Evolutionary conservation across 2,113 vertebrate genomes (phyloP).

Genomic region (Pygoscelis adeliae): DNA sequence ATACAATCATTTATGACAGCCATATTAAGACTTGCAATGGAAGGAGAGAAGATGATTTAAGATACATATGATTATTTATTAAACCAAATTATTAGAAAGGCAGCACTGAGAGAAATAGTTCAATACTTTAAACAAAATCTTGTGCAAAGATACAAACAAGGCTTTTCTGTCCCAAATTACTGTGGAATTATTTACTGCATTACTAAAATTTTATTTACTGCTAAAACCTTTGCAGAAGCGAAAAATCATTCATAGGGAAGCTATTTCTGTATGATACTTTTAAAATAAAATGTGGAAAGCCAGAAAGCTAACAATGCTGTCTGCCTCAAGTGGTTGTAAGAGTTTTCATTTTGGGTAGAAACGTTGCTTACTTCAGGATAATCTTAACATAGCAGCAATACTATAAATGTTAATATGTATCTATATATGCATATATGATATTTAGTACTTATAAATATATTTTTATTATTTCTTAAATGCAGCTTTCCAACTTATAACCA

Average conservation of each 20-base stretch:
- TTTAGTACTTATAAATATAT: neutral
- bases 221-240: neutral
- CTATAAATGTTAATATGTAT: neutral
- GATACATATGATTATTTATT: neutral
- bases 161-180: neutral
- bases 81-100: neutral
- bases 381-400: neutral
- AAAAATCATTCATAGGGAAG: neutral
- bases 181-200: neutral
- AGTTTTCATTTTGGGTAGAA: neutral
- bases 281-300: neutral
- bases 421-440: neutral
- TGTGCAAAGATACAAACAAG: neutral
- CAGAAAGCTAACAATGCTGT: neutral
- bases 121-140: neutral
- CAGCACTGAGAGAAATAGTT: neutral
- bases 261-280: neutral
- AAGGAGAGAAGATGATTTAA: neutral
- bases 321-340: neutral
- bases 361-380: neutral
- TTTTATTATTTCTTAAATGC: neutral
- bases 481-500: neutral
- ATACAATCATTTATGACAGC: neutral
- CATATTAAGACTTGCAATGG: neutral
- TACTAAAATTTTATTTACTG: neutral